phyloP scores from a whole-genome alignment of 2,888 invertebrate genomes.

The Eueremaeus valkanovi region DNA sequence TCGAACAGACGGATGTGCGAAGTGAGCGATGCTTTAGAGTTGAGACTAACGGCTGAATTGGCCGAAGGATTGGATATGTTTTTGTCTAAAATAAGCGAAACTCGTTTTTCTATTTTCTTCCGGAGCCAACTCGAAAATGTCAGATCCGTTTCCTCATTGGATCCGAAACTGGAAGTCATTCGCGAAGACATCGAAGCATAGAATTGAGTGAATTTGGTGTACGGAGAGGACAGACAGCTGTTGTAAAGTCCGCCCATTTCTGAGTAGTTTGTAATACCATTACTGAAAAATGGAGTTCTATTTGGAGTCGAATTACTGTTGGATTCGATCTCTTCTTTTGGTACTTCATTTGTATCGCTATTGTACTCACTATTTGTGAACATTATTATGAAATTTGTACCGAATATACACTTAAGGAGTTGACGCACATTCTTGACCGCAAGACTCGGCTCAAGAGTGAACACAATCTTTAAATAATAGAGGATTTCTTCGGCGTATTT shows the following conservation, averaged over 20 bases:
- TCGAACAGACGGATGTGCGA: constrained; percentile 88
- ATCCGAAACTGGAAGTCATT: not conserved
- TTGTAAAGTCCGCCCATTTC: constrained; percentile 53
- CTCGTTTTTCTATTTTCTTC: constrained; percentile 53
- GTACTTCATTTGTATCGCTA: constrained; percentile 48
- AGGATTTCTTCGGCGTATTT: constrained; percentile 74
- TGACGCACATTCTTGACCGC: constrained; percentile 74
- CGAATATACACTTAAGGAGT: constrained; percentile 42
- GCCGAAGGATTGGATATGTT: not conserved
- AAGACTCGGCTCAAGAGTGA: constrained; percentile 64
- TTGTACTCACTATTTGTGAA: constrained; percentile 47
- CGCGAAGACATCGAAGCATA: constrained; percentile 44
- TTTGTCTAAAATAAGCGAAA: constrained; percentile 35
- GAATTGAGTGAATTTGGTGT: constrained; percentile 54
- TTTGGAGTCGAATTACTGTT: constrained; percentile 48
- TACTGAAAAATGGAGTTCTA: not conserved
- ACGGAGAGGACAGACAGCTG: constrained; percentile 53
- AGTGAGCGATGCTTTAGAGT: constrained; percentile 62
- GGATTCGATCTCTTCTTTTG: constrained; percentile 36
- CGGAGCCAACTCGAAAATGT: constrained; percentile 50
- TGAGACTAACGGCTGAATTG: constrained; percentile 7
- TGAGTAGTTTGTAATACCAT: not conserved
- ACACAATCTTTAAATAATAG: constrained; percentile 66
- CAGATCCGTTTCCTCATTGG: not conserved
- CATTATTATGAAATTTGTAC: constrained; percentile 38